Evolutionary conservation across 2,888 invertebrate species (phyloP).

Genomic region (Lamellibrachia satsuma): DNA sequence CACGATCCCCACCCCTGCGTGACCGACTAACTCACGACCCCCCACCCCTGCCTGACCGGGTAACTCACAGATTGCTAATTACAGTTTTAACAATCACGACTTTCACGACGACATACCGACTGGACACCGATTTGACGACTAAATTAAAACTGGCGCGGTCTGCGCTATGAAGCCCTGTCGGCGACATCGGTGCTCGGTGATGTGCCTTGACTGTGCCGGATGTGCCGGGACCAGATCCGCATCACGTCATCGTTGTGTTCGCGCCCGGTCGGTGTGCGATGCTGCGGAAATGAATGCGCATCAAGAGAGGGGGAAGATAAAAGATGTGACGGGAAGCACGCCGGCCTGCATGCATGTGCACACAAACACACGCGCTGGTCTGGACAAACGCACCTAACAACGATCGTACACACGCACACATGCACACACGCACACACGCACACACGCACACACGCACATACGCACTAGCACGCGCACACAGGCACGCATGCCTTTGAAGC

Average conservation of each 20-base stretch:
- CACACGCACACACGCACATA: background rate
- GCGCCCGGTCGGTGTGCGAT: background rate
- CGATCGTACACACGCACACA: background rate
- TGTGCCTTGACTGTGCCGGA: background rate
- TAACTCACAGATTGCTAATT: too few species aligned
- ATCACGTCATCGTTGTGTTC: background rate
- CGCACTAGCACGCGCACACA: background rate
- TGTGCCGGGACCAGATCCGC: background rate
- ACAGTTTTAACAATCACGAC: too few species aligned
- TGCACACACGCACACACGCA: background rate
- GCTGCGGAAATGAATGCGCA: background rate
- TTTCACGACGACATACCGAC: too few species aligned
- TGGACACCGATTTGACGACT: too few species aligned
- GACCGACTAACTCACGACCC: too few species aligned
- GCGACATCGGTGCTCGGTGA: background rate
- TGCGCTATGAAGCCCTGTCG: background rate
- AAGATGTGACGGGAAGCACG: background rate
- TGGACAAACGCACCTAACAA: background rate
- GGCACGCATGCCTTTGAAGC: background rate
- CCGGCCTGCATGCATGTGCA: background rate
- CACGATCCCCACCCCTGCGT: too few species aligned
- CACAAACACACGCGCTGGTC: background rate
- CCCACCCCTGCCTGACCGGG: too few species aligned
- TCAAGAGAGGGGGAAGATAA: background rate
- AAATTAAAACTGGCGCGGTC: background rate